phyloP scores from a whole-genome alignment of 1,140 invertebrate genomes.

The Theocolax elegans region DNA sequence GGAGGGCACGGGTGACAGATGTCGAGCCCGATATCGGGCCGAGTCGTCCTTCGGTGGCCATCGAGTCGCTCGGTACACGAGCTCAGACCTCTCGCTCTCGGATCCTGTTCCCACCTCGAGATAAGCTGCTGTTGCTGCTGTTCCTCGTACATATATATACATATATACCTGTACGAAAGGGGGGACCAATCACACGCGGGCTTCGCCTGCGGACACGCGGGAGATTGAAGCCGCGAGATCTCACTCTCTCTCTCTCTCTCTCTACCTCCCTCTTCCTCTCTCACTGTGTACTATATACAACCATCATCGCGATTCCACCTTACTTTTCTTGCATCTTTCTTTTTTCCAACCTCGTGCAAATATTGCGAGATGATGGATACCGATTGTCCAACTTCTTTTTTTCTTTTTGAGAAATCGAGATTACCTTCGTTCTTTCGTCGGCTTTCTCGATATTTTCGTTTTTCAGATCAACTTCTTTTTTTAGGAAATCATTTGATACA shows the following conservation, averaged over 20 bases:
- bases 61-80: constrained; percentile 37
- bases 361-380: constrained; percentile 13
- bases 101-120: constrained; percentile 61
- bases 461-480: too few relatives aligned
- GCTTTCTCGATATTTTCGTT: background rate
- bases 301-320: too few relatives aligned
- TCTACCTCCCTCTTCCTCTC: too few relatives aligned
- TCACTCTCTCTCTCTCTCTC: too few relatives aligned
- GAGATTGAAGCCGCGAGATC: constrained; percentile 25
- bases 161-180: too few relatives aligned
- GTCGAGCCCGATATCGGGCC: constrained; percentile 54
- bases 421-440: too few relatives aligned
- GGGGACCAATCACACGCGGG: background rate
- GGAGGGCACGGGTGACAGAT: constrained; percentile 52
- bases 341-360: background rate
- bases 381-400: background rate
- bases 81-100: constrained; percentile 51
- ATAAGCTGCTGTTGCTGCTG: too few relatives aligned
- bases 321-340: background rate
- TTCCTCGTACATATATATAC: too few relatives aligned
- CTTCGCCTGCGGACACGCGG: background rate
- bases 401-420: too few relatives aligned
- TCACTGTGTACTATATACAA: too few relatives aligned
- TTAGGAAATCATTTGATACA: too few relatives aligned
- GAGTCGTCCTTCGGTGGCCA: constrained; percentile 47